A percentile compares a stretch with the other conserved stretches of the same genome.
Evolutionary conservation across 2,113 vertebrate species (phyloP).

Genomic region (Nothoprocta perdicaria): DNA sequence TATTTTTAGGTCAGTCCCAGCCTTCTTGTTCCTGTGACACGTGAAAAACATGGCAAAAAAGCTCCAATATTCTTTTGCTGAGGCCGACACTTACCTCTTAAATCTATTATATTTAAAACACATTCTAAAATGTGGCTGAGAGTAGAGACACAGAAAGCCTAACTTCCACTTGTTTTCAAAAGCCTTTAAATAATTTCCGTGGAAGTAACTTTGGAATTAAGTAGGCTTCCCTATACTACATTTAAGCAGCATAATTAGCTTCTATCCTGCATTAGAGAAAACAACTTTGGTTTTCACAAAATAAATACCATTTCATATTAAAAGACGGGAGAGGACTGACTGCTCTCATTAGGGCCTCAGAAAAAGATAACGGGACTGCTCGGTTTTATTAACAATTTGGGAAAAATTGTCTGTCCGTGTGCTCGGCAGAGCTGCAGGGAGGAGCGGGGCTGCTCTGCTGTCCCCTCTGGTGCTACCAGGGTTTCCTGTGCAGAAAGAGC

Average conservation of each 20-base stretch:
- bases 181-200: neutral
- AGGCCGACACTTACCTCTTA: neutral
- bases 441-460: neutral
- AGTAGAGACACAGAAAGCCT: neutral
- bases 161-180: neutral
- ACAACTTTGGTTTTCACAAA: neutral
- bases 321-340: constrained; percentile 9
- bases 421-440: neutral
- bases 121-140: neutral
- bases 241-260: neutral
- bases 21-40: constrained; percentile 38
- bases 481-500: neutral
- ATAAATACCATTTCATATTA: neutral
- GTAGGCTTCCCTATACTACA: neutral
- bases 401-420: neutral
- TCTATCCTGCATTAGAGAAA: neutral
- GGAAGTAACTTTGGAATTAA: neutral
- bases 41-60: constrained; percentile 1
- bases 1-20: constrained; percentile 40
- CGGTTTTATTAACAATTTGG: neutral
- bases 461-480: neutral
- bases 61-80: neutral
- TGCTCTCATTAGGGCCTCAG: neutral
- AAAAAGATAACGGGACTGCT: neutral
- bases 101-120: neutral